phyloP scores from a whole-genome alignment of 2,888 invertebrate species.

The Campoplex capitator region DNA sequence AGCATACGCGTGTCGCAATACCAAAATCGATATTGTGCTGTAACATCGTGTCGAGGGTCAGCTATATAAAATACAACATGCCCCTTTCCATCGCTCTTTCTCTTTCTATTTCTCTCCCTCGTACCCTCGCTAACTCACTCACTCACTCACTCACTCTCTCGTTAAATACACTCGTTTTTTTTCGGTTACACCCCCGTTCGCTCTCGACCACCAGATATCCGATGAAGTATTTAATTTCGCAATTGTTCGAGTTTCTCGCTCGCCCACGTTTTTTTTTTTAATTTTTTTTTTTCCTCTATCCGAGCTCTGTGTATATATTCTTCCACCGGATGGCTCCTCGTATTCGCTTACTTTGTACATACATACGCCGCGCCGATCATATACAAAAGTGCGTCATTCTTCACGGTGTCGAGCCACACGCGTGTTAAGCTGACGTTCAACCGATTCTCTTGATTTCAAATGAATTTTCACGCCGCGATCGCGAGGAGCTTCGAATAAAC shows the following conservation, averaged over 20 bases:
- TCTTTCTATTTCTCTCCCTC: slow-evolving; percentile 23
- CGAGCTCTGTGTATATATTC: slow-evolving; percentile 18
- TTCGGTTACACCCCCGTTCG: slow-evolving; percentile 35
- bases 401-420: neutral
- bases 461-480: slow-evolving; percentile 50
- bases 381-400: slow-evolving; percentile 1
- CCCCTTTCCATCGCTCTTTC: slow-evolving; percentile 25
- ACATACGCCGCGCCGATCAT: neutral
- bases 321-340: slow-evolving; percentile 24
- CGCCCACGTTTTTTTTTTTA: slow-evolving; percentile 8
- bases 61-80: slow-evolving; percentile 61
- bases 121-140: slow-evolving; percentile 12
- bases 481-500: slow-evolving; percentile 1
- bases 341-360: slow-evolving; percentile 11
- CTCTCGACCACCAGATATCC: slow-evolving; percentile 61
- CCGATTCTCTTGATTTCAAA: slow-evolving; percentile 49
- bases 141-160: slow-evolving; percentile 16
- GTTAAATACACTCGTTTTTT: slow-evolving; percentile 55
- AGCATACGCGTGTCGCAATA: slow-evolving; percentile 56
- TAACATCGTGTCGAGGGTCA: slow-evolving; percentile 67
- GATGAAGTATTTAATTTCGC: slow-evolving; percentile 66
- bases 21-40: slow-evolving; percentile 67
- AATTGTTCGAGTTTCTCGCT: slow-evolving; percentile 54
- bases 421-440: slow-evolving; percentile 42
- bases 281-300: neutral